Evolutionary conservation across 2,797 vertebrate species (phyloP), one percentile per base, ranked within the genome.

Genomic region (Gambelia wislizenii): DNA sequence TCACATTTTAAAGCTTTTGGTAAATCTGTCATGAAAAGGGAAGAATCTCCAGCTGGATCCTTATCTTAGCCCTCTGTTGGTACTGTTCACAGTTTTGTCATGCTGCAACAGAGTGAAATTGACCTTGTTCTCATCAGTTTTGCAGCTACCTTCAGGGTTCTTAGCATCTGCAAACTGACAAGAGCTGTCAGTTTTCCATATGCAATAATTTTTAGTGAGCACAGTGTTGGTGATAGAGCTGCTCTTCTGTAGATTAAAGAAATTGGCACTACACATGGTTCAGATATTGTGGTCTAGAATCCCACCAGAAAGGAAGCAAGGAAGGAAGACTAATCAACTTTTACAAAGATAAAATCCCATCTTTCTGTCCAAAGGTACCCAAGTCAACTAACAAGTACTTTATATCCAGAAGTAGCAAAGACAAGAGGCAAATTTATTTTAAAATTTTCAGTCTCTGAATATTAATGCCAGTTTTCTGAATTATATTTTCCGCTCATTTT

Each of bases 91-190:
- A 83, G 5, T 84, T 81, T 77, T 80, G 83, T 83, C 49, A 1
- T 1, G 7, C 90, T 92, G 82, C 89, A 92, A 89, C 54, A 9
- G 4, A 91, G 54, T 42, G 9, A 87, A 89, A 8, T 72, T 79
- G 91, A 93, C 86, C 54, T 0, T 9, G 84, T 25, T 61, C 86
- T 92, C 95, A 90, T 94, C 93, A 89, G 83, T 92, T 94, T 89
- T 89, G 67, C 70, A 76, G 70, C 87, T 94, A 84, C 39, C 84
- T 90, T 86, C 82, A 10, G 54, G 81, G 88, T 86, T 91, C 87
- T 92, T 92, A 93, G 91, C 86, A 95, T 74, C 89, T 87, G 86
- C 70, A 70, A 91, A 84, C 87, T 94, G 92, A 94, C 92, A 95
- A 89, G 85, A 91, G 2, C 90, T 95, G 93, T 93, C 93, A 91